A percentile compares a stretch with the other conserved stretches of the same genome.
phyloP scores from a whole-genome alignment of 2,888 invertebrate genomes.

The Habrosyne pyritoides region DNA sequence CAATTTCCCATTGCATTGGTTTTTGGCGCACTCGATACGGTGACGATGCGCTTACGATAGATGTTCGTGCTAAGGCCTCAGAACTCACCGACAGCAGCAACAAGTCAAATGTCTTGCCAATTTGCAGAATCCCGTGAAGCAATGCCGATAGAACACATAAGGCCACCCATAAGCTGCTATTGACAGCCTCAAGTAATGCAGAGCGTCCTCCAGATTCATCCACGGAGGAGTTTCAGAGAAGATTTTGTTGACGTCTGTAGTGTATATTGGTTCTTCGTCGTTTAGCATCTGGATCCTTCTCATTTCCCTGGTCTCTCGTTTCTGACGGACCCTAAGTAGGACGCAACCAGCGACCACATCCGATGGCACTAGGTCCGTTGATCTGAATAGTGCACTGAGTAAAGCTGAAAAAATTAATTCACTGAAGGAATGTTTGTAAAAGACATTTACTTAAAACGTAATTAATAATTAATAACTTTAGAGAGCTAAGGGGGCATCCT shows the following conservation, averaged over 20 bases:
- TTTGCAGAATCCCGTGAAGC: conserved; percentile 89
- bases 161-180: conserved; percentile 96
- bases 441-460: too few relatives aligned
- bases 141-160: conserved; percentile 90
- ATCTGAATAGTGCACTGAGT: conserved; percentile 90
- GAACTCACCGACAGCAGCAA: conserved; percentile 87
- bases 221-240: conserved; percentile 88
- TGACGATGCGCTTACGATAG: too few relatives aligned
- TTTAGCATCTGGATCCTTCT: conserved; percentile 85
- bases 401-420: conserved; percentile 78
- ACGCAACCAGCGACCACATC: conserved; percentile 95
- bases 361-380: conserved; percentile 93
- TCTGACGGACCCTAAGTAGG: conserved; percentile 90
- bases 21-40: too few relatives aligned
- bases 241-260: conserved; percentile 83
- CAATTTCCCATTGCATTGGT: too few relatives aligned
- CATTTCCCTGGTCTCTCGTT: conserved; percentile 88
- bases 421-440: not conserved
- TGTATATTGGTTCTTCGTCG: conserved; percentile 87
- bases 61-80: too few relatives aligned
- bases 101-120: conserved; percentile 87
- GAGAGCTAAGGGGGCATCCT: too few relatives aligned
- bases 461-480: too few relatives aligned
- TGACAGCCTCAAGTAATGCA: conserved; percentile 91
- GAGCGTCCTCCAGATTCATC: conserved; percentile 91